Evolutionary conservation across 2,797 vertebrate genomes (phyloP).

Genomic region (Esox lucius): DNA sequence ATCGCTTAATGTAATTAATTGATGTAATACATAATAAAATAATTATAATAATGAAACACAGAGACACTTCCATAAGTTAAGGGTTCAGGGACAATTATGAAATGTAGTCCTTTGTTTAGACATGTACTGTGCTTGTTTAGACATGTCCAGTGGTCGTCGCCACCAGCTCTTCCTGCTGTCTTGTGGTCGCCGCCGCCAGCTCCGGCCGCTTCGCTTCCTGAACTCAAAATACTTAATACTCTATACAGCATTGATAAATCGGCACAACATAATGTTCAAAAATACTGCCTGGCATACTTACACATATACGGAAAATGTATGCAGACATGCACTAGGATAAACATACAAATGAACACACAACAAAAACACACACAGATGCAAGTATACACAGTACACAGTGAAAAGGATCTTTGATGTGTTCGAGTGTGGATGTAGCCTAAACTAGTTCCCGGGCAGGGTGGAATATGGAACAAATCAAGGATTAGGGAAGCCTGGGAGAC

Average conservation of each 20-base stretch:
- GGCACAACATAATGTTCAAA: neutral
- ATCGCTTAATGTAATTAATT: too few species aligned
- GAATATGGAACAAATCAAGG: constrained; percentile 20
- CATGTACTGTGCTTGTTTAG: too few species aligned
- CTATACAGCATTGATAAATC: neutral
- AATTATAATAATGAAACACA: too few species aligned
- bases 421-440: constrained; percentile 11
- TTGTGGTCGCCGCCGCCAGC: too few species aligned
- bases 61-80: too few species aligned
- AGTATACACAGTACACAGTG: neutral
- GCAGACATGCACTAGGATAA: neutral
- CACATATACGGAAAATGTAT: neutral
- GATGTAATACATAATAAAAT: too few species aligned
- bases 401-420: constrained; percentile 12
- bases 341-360: neutral
- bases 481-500: constrained; percentile 23
- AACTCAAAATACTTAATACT: too few species aligned
- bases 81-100: too few species aligned
- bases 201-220: too few species aligned
- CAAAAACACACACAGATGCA: neutral
- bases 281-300: neutral
- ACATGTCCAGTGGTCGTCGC: too few species aligned
- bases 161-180: too few species aligned
- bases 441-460: constrained; percentile 12
- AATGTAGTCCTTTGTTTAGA: too few species aligned